Evolutionary conservation across 2,113 vertebrate genomes (phyloP).

Genomic region (Alethe diademata): DNA sequence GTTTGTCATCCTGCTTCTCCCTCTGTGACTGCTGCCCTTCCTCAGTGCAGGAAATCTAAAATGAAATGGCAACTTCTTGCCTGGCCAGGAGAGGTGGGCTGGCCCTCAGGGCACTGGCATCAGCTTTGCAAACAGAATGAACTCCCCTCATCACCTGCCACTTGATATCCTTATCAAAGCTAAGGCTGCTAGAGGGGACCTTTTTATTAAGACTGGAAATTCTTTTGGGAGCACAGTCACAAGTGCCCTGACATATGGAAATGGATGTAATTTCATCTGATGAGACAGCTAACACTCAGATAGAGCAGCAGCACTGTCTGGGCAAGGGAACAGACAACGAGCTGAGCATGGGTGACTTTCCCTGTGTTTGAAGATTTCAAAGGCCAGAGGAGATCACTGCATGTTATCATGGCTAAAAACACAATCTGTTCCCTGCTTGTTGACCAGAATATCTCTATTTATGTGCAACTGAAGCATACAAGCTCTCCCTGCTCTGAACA

Average conservation of each 20-base stretch:
- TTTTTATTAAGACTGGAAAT: conserved; percentile 27
- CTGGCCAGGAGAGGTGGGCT: neutral
- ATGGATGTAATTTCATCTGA: conserved; percentile 34
- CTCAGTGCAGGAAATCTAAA: neutral
- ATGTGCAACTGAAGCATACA: neutral
- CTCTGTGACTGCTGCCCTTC: neutral
- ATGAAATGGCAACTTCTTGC: neutral
- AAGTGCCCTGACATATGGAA: conserved; percentile 51
- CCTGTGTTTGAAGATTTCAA: neutral
- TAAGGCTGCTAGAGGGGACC: conserved; percentile 26
- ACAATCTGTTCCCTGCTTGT: neutral
- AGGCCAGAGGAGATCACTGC: neutral
- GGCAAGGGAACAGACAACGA: neutral
- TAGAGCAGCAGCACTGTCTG: conserved; percentile 8
- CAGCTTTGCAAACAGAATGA: conserved; percentile 52
- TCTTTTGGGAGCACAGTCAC: conserved; percentile 41
- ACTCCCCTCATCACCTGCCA: conserved; percentile 48
- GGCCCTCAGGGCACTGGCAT: neutral
- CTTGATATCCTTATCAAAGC: conserved; percentile 43
- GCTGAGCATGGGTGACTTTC: neutral
- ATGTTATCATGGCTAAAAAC: neutral
- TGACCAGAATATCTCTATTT: neutral
- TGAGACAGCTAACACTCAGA: conserved; percentile 46
- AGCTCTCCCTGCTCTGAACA: neutral
- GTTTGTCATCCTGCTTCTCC: neutral